Evolutionary conservation across 92 coral and sea anemone species (phyloP).

Genomic region (Desmophyllum pertusum): DNA sequence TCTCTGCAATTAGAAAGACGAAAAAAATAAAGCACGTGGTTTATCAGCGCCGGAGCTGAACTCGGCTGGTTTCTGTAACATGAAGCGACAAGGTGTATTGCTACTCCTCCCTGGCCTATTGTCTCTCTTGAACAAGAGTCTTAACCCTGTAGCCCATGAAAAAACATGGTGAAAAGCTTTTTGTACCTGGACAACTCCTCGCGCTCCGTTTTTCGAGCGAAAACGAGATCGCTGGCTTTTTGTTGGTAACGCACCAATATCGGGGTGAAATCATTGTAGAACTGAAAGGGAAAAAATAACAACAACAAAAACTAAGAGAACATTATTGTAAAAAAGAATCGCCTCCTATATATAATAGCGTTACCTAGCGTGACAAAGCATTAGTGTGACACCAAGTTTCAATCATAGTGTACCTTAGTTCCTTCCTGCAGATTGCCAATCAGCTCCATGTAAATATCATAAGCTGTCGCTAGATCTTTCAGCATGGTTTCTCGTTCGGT

Average conservation of each 20-base stretch:
- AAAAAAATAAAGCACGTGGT: neutral
- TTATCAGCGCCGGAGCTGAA: too few species aligned
- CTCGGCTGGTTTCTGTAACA: too few species aligned
- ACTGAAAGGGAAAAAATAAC: constrained; percentile 57
- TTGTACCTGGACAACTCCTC: constrained; percentile 96
- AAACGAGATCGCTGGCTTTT: constrained; percentile 90
- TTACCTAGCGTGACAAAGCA: neutral
- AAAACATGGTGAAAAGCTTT: too few species aligned
- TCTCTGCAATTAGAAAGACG: constrained; percentile 54
- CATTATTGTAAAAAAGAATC: too few species aligned
- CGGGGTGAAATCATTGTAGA: constrained; percentile 95
- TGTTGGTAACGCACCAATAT: constrained; percentile 90
- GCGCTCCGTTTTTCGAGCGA: constrained; percentile 96
- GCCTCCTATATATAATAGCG: too few species aligned
- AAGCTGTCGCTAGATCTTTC: constrained; percentile 94
- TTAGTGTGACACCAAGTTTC: neutral
- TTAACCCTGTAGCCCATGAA: too few species aligned
- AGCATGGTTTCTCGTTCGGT: constrained; percentile 90
- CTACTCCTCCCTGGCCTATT: too few species aligned
- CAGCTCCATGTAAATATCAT: constrained; percentile 93
- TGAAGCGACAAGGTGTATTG: too few species aligned
- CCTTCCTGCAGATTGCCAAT: constrained; percentile 90
- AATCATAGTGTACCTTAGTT: constrained; percentile 68
- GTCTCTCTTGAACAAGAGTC: too few species aligned
- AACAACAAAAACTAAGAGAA: neutral